Percentiles rank a stretch among this genome's conserved stretches.
Conservation (phyloP, 2,113 vertebrate genomes). For the Myrmecobius fasciatus region DNA sequence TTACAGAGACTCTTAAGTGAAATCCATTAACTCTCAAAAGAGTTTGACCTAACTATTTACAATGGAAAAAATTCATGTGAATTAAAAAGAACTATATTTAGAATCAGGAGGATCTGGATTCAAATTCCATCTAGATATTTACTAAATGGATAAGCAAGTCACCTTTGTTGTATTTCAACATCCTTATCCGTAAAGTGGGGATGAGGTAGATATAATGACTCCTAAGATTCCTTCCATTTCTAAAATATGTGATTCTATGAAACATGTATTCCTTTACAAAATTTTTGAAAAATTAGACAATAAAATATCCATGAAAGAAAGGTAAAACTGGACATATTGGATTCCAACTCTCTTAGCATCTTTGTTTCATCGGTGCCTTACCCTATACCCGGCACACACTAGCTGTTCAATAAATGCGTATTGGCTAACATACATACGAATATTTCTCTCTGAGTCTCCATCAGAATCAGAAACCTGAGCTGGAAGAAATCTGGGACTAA, state of each 20-base stretch:
- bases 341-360: neutral
- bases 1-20: neutral
- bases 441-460: neutral
- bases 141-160: neutral
- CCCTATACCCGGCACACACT: neutral
- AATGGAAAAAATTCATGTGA: neutral
- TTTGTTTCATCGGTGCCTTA: neutral
- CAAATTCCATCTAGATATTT: neutral
- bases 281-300: neutral
- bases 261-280: neutral
- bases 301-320: neutral
- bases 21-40: neutral
- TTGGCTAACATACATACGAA: neutral
- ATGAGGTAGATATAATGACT: neutral
- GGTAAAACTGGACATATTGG: neutral
- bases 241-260: neutral
- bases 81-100: neutral
- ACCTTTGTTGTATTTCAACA: neutral
- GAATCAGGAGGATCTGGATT: neutral
- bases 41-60: neutral
- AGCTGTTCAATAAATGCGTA: neutral
- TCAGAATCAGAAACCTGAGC: neutral
- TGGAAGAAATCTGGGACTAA: neutral
- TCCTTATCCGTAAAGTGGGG: neutral
- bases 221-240: neutral